Conservation (phyloP, 92 coral and sea anemone species). For the Pocillopora meandrina region DNA sequence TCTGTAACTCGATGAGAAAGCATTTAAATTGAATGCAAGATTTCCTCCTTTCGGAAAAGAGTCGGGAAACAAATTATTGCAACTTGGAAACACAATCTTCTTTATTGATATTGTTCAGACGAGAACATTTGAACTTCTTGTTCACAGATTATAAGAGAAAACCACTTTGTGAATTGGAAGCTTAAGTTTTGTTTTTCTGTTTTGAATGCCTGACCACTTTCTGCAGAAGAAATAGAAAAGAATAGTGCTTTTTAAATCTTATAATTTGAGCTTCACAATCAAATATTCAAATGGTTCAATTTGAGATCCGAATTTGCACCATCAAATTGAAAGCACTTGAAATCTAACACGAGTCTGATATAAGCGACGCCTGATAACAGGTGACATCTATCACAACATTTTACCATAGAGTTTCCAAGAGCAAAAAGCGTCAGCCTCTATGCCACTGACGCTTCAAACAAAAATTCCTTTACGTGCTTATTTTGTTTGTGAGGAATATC, state of each 20-base stretch:
- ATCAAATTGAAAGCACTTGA: slow-evolving; percentile 27
- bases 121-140: neutral
- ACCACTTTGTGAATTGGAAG: neutral
- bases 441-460: neutral
- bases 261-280: neutral
- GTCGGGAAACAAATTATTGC: neutral
- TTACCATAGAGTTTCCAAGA: neutral
- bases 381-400: slow-evolving; percentile 5
- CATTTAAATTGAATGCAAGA: neutral
- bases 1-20: neutral
- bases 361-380: slow-evolving; percentile 15
- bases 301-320: slow-evolving; percentile 1
- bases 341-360: neutral
- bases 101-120: neutral
- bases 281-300: slow-evolving; percentile 1
- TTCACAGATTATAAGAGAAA: neutral
- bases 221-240: neutral
- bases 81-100: neutral
- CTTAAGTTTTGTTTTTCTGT: neutral
- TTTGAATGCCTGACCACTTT: no score
- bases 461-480: neutral
- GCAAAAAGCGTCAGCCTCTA: neutral
- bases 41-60: neutral
- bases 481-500: neutral
- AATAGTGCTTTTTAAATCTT: neutral